Percentiles rank a stretch among this genome's conserved stretches.
phyloP scores from a whole-genome alignment of 2,888 invertebrate genomes.

The Andrena flavipes region DNA sequence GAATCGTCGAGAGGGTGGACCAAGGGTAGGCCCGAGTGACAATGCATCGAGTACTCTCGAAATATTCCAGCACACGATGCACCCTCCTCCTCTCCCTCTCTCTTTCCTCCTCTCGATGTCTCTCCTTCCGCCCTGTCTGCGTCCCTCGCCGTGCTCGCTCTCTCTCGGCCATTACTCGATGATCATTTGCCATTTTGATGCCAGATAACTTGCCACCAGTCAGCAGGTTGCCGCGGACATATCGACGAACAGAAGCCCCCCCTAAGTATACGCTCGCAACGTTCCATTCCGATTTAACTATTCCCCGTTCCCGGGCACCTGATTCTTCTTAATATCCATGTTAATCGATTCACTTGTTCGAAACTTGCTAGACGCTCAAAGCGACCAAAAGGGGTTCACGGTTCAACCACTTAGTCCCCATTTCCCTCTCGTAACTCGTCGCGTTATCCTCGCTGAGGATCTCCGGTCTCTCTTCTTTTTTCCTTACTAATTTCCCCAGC shows the following conservation, averaged over 20 bases:
- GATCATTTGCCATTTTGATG: constrained; percentile 71
- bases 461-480: constrained; percentile 44
- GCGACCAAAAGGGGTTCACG: background rate
- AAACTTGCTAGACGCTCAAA: background rate
- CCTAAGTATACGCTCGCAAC: constrained; percentile 9
- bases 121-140: constrained; percentile 38
- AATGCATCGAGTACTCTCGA: constrained; percentile 76
- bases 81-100: constrained; percentile 41
- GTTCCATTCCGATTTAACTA: background rate
- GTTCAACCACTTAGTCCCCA: constrained; percentile 41
- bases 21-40: constrained; percentile 71
- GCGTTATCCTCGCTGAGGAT: constrained; percentile 57
- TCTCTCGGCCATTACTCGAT: constrained; percentile 63
- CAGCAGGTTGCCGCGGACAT: constrained; percentile 41
- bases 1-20: constrained; percentile 71
- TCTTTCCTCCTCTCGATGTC: constrained; percentile 29
- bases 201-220: constrained; percentile 55
- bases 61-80: constrained; percentile 72
- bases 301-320: background rate
- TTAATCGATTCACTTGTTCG: background rate
- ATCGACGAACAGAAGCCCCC: constrained; percentile 37
- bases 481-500: constrained; percentile 76
- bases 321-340: constrained; percentile 7
- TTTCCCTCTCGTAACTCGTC: constrained; percentile 20
- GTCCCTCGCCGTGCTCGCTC: constrained; percentile 29